These are phyloP conservation scores for Pedetes capensis DNA, from an alignment of 2,113 vertebrate species.

Conservation along the genomic window DNA sequence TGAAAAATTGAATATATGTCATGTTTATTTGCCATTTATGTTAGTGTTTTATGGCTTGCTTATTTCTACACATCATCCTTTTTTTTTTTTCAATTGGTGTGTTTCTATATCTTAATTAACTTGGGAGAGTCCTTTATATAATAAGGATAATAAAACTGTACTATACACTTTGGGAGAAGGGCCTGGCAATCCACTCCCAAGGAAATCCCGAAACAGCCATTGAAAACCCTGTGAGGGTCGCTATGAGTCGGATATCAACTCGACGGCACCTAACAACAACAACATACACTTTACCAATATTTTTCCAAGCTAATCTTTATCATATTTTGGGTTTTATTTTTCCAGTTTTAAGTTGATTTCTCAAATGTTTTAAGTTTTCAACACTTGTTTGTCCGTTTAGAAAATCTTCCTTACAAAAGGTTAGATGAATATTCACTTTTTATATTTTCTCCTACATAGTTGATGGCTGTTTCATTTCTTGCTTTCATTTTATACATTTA, in stretches of 20 bases:
- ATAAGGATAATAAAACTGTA: background rate
- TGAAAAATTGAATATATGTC: background rate
- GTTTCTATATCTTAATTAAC: conserved; percentile 3
- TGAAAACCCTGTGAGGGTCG: too few relatives aligned
- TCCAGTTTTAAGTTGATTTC: conserved; percentile 4
- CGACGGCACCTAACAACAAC: too few relatives aligned
- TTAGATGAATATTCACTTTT: background rate
- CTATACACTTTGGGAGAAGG: background rate
- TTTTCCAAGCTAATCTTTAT: conserved; percentile 27
- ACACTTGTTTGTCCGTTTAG: background rate
- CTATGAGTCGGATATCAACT: too few relatives aligned
- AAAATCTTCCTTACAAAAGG: conserved; percentile 23
- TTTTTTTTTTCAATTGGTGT: conserved; percentile 3
- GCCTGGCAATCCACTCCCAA: too few relatives aligned
- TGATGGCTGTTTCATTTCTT: background rate
- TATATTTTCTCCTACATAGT: conserved; percentile 15
- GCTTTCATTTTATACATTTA: conserved; percentile 6
- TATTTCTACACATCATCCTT: background rate
- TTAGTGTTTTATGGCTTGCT: background rate
- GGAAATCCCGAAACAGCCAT: too few relatives aligned
- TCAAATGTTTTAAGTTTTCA: conserved; percentile 49
- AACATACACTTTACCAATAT: conserved; percentile 11
- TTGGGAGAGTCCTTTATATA: conserved; percentile 3
- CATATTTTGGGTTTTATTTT: background rate
- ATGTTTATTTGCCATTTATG: conserved; percentile 26